A percentile compares a stretch with the other conserved stretches of the same genome.
phyloP scores from a whole-genome alignment of 2,888 invertebrate genomes.

The Chorisops tibialis region DNA sequence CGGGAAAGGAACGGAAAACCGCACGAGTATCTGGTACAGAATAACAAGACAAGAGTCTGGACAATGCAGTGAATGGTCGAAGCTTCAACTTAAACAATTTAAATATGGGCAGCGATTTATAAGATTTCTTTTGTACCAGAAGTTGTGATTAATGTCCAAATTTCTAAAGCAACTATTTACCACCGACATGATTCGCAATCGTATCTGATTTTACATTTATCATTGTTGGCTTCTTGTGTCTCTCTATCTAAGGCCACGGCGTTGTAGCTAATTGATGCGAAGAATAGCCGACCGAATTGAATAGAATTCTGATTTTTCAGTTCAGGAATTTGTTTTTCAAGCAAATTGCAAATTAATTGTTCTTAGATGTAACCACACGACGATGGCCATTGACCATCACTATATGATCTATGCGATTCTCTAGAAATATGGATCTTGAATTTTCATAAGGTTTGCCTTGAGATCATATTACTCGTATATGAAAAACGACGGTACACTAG shows the following conservation, averaged over 20 bases:
- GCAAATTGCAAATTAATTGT: constrained; percentile 3
- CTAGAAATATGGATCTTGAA: too few relatives aligned
- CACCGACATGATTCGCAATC: constrained; percentile 23
- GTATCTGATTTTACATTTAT: constrained; percentile 27
- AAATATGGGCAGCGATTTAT: constrained; percentile 29
- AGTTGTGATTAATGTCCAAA: constrained; percentile 26
- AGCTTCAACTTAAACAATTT: constrained; percentile 26
- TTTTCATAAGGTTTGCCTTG: too few relatives aligned
- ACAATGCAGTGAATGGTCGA: constrained; percentile 23
- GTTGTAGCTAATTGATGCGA: constrained; percentile 10
- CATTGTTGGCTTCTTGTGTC: constrained; percentile 11
- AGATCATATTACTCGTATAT: too few relatives aligned
- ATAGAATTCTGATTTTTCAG: background rate
- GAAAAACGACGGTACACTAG: too few relatives aligned
- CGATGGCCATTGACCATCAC: background rate
- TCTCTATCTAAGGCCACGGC: background rate
- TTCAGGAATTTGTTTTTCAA: background rate
- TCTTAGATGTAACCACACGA: background rate
- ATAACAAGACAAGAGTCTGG: constrained; percentile 20
- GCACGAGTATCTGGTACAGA: constrained; percentile 23
- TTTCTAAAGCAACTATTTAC: constrained; percentile 28
- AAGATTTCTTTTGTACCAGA: constrained; percentile 26
- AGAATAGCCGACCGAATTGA: background rate
- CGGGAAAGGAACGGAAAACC: constrained; percentile 20
- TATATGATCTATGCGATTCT: too few relatives aligned